Evolutionary conservation across 2,888 invertebrate genomes (phyloP), one percentile per base, ranked within the genome.

Genomic region (Heliconius ismenius): DNA sequence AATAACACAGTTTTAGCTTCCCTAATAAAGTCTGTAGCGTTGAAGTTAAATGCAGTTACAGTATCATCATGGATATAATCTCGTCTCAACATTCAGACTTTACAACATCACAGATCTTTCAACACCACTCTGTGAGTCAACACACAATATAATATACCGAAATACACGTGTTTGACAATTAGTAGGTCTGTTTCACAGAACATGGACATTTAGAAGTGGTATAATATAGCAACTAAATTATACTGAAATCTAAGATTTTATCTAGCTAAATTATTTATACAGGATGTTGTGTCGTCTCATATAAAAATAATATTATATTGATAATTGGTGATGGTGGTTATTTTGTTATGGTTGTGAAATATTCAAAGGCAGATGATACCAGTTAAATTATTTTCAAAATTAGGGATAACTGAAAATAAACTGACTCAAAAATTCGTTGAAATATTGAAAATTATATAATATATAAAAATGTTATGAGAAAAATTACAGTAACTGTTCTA

Each of bases 131-230:
- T 83, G 85, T 85, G 65, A 70, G 64, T 32, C 73, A 28, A 68
- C 69, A 73, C 90, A 90, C 84, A 88, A 90, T 90, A 91, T 90
- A 87, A 87, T 87, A 88, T 89, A 91, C 89, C 90, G 89, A 92
- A 92, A 91, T 92, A 92, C 92, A 90, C 89, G 87, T 92, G 92
- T 92, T 88, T 89, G 89, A 91, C 90, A 91, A 92, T 92, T 90
- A 92, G 88, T 86, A 86, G 83, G 82, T 84, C 82, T 88, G 90
- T 88, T 26, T 69, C 77, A 63, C 26, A 43, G 73, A 73, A 63
- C 43, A 63, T 26, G 62, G 18, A 21, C 9, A 4, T n/a, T 4
- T 39, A 39, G 18, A 43, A 26, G 18, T 60, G 26, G 21, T 11
- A 28, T 49, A 60, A 62, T 24, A 60, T 24, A 49, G 0, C 18